These are phyloP conservation scores for Prionailurus viverrinus DNA, from an alignment of 2,113 vertebrate species.

Conservation along the genomic window DNA sequence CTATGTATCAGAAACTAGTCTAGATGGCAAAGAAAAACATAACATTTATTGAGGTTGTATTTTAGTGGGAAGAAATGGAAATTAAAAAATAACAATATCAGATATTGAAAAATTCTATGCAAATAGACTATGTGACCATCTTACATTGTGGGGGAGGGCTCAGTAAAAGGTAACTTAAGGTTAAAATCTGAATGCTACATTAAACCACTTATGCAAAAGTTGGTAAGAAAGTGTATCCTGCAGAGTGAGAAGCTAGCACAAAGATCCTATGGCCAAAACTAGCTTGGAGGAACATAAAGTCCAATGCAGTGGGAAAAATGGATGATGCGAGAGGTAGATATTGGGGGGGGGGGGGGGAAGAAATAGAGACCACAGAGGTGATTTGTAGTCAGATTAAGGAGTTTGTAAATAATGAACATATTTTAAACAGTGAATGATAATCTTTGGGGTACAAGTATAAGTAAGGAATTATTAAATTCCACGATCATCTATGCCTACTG, in stretches of 20 bases:
- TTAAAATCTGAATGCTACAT: background rate
- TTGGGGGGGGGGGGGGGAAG: background rate
- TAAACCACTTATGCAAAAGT: background rate
- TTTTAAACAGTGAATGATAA: background rate
- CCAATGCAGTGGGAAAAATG: background rate
- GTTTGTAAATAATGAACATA: background rate
- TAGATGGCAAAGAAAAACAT: background rate
- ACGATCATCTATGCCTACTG: too few species aligned
- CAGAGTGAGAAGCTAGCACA: background rate
- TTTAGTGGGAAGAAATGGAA: background rate
- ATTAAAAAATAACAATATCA: background rate
- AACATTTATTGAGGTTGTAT: background rate
- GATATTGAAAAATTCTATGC: background rate
- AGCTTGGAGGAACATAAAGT: background rate
- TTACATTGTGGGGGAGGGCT: background rate
- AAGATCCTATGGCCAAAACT: background rate
- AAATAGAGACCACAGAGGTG: background rate
- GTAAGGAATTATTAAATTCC: background rate
- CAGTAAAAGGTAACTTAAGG: background rate
- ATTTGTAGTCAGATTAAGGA: background rate
- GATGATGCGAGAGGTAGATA: background rate
- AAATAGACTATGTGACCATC: background rate
- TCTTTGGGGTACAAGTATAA: background rate
- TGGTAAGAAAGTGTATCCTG: background rate
- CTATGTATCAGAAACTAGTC: background rate